Conservation (phyloP, 2,113 vertebrate species). For the Hydropotes inermis region DNA sequence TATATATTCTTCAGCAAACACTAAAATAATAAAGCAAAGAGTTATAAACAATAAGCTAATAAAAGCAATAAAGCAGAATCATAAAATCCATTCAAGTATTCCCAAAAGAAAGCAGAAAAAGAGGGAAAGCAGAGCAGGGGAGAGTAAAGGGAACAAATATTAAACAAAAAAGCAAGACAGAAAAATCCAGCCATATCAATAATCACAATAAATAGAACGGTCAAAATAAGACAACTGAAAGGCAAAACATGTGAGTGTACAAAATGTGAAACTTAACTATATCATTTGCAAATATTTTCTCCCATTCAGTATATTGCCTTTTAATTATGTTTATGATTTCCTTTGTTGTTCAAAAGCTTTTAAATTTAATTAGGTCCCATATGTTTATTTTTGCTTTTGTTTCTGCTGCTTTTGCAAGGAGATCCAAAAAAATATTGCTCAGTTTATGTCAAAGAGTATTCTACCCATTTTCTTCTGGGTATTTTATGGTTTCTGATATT, state of each 20-base stretch:
- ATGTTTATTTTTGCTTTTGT: neutral
- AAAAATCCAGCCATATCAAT: neutral
- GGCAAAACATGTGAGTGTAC: neutral
- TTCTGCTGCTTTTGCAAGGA: neutral
- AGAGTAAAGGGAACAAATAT: neutral
- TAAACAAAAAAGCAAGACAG: neutral
- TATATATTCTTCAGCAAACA: neutral
- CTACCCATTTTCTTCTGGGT: neutral
- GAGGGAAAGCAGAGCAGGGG: neutral
- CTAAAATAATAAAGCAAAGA: neutral
- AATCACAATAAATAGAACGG: neutral
- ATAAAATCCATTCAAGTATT: neutral
- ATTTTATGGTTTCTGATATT: neutral
- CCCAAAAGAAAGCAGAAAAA: neutral
- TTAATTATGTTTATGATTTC: neutral
- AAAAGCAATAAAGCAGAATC: neutral
- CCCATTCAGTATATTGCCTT: neutral
- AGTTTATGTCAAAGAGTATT: neutral
- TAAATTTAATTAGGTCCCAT: neutral
- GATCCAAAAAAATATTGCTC: neutral
- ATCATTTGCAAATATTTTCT: neutral
- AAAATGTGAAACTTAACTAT: neutral
- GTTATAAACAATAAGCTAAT: neutral
- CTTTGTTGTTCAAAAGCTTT: neutral
- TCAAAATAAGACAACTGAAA: neutral